A percentile compares a stretch with the other conserved stretches of the same genome.
These are phyloP conservation scores for Gyps fulvus DNA, from an alignment of 2,113 vertebrate species.

Conservation along the genomic window DNA sequence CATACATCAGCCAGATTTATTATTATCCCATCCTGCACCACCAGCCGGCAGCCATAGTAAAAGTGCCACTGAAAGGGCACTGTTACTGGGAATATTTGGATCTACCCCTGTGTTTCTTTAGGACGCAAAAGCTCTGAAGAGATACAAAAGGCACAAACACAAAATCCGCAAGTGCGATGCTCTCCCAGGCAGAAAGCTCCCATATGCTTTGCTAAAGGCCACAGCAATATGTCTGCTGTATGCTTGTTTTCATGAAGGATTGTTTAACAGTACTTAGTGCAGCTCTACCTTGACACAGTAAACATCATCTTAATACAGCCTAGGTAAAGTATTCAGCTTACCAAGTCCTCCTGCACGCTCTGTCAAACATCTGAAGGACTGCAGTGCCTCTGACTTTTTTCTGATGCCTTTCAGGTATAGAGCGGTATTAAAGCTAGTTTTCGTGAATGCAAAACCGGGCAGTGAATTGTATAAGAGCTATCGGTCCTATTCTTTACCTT, in stretches of 20 bases:
- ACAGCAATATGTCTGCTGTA: constrained; percentile 26
- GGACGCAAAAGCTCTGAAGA: background rate
- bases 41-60: background rate
- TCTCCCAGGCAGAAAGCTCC: constrained; percentile 45
- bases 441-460: background rate
- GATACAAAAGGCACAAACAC: background rate
- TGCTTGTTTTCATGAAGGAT: constrained; percentile 11
- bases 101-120: background rate
- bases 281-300: background rate
- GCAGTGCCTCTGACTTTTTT: background rate
- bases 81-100: background rate
- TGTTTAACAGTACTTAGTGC: constrained; percentile 50
- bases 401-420: background rate
- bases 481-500: background rate
- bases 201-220: constrained; percentile 44
- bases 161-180: background rate
- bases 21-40: background rate
- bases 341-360: background rate
- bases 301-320: background rate
- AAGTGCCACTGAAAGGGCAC: background rate
- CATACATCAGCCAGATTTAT: background rate
- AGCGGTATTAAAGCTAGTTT: background rate
- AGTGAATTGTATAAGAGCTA: background rate
- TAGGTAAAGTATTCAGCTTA: background rate
- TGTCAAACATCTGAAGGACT: constrained; percentile 36